These are phyloP conservation scores for Anoplopoma fimbria DNA, from an alignment of 2,113 vertebrate genomes.

Conservation along the genomic window DNA sequence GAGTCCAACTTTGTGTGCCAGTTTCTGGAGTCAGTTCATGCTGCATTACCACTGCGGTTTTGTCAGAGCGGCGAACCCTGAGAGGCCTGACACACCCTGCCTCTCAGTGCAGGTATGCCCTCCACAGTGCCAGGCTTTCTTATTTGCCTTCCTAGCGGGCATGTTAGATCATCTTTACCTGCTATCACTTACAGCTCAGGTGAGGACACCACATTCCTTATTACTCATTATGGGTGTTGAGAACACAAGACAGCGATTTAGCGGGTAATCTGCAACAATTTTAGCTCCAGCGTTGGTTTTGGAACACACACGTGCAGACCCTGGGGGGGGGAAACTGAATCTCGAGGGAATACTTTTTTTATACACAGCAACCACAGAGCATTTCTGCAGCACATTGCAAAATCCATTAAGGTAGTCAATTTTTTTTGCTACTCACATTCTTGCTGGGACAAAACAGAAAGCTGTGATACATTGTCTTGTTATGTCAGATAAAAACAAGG, in stretches of 20 bases:
- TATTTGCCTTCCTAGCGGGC: slow-evolving; percentile 45
- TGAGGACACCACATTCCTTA: slow-evolving; percentile 72
- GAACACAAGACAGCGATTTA: slow-evolving; percentile 65
- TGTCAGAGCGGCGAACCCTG: slow-evolving; percentile 51
- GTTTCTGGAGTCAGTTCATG: slow-evolving; percentile 54
- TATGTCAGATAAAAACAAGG: slow-evolving; percentile 26
- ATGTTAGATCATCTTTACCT: slow-evolving; percentile 56
- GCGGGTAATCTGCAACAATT: slow-evolving; percentile 53
- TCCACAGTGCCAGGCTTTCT: slow-evolving; percentile 35
- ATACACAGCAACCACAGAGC: slow-evolving; percentile 47
- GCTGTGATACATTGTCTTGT: slow-evolving; percentile 33
- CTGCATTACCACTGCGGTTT: slow-evolving; percentile 61
- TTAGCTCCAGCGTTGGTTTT: slow-evolving; percentile 39
- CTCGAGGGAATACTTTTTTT: slow-evolving; percentile 52
- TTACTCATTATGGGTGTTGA: slow-evolving; percentile 58
- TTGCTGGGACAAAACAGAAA: slow-evolving; percentile 34
- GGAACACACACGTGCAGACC: slow-evolving; percentile 61
- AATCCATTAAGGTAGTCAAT: slow-evolving; percentile 44
- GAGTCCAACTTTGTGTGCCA: slow-evolving; percentile 42
- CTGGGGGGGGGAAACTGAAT: slow-evolving; percentile 53
- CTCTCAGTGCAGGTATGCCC: slow-evolving; percentile 52
- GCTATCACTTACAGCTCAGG: slow-evolving; percentile 67
- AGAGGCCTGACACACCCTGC: slow-evolving; percentile 62
- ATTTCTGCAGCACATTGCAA: slow-evolving; percentile 48
- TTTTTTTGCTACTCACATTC: slow-evolving; percentile 33